These are phyloP conservation scores for Trogon melanurus DNA, from an alignment of 2,113 vertebrate genomes.

Conservation along the genomic window DNA sequence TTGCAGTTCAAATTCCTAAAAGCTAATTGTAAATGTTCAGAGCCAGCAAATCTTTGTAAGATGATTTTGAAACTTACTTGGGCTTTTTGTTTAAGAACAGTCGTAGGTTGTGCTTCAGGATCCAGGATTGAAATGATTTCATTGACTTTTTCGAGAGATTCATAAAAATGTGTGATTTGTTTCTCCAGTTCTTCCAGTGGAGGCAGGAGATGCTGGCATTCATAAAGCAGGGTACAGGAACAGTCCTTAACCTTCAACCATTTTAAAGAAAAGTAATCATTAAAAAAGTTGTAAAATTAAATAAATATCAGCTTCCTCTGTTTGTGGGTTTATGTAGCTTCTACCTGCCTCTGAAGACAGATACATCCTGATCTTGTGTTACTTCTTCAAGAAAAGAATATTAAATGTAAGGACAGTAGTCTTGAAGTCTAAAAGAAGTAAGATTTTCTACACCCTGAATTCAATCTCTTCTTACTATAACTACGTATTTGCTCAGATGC, in stretches of 20 bases:
- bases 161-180: constrained; percentile 89
- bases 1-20: not conserved
- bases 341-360: not conserved
- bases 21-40: not conserved
- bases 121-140: constrained; percentile 83
- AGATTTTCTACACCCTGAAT: not conserved
- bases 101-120: constrained; percentile 79
- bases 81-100: constrained; percentile 86
- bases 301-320: not conserved
- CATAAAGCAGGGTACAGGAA: constrained; percentile 81
- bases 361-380: not conserved
- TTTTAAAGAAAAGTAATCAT: constrained; percentile 3
- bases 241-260: constrained; percentile 85
- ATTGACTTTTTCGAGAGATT: constrained; percentile 86
- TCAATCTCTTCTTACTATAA: not conserved
- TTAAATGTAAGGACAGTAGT: not conserved
- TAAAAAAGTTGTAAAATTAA: not conserved
- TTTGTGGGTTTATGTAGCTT: not conserved
- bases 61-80: constrained; percentile 79
- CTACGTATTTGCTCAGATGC: not conserved
- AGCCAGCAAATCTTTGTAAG: not conserved
- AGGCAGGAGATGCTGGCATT: constrained; percentile 83
- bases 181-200: constrained; percentile 92
- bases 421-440: not conserved
- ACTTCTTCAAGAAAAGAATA: not conserved